Base-by-base conservation (phyloP, 2,888 invertebrate species). In the Acleris holmiana region DNA sequence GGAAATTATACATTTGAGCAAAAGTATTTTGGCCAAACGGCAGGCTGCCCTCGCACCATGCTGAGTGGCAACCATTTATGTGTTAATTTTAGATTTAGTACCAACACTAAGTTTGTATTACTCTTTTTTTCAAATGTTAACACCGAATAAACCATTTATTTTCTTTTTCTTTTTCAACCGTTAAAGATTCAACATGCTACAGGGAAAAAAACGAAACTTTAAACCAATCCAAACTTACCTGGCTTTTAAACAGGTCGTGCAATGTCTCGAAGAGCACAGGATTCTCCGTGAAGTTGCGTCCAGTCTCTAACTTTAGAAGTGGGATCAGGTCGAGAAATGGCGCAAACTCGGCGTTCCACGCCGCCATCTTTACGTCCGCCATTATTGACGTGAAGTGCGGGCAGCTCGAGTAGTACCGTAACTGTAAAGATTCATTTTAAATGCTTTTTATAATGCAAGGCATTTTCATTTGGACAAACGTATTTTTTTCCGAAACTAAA, bases 351-450 rank as follows among this genome's bases (percentile, higher is more conserved):
- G 82, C 69, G 1, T 67, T 47, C 3, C 85, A n/a, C 0, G 88
- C 76, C 2, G 78, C 75, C 2, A 67, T 61, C 53, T 89, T 87
- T 1, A 84, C 88, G 10, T 76, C 72, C 0, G 71, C 71, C 86
- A 92, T 86, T 17, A 91, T 73, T 0, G 69, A 68, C 15, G 69
- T 76, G 76, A 83, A 92, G 8, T 71, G 74, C 2, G 82, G 68
- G 73, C 91, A 92, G 81, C 88, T 91, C n/a, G 86, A 82, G 79
- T 89, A 89, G 76, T 84, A 92, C 0, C 91, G 86, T 40, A 92
- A 80, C 91, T 92, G 83, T 2, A 80, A 81, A 67, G 19, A 62
- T 29, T 61, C 44, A 4, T 3, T 10, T 35, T 35, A 35, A 10
- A 13, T 35, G 0, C n/a, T n/a, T n/a, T n/a, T n/a, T n/a, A n/a